Base-by-base conservation (phyloP, 2,888 invertebrate genomes). In the Choreutis nemorana region DNA sequence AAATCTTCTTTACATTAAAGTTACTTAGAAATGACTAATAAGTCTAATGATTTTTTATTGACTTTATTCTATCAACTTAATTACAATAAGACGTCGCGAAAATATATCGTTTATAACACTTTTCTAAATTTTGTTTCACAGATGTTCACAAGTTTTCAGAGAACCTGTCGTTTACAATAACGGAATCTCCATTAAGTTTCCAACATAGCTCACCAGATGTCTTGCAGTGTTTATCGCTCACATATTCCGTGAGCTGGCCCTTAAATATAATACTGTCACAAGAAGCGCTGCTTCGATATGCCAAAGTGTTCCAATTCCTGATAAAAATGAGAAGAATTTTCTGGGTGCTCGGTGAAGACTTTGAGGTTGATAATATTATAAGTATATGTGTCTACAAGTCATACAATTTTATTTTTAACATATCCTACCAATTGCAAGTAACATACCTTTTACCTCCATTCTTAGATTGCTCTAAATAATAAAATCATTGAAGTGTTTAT, bases 201-300 rank as follows among this genome's bases (percentile, higher is more conserved):
- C 83, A 86, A 50, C 79, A 86, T 40, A 77, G 81, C 16, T 83
- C 86, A 2, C 86, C 90, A 0, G 83, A 87, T 41, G 86, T 85
- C 1, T 53, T 91, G 5, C 83, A 85, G 22, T 85, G 86, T 40
- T 61, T 92, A 1, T 85, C 84, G 0, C 64, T 92, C 3, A 84
- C 85, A 2, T 91, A 90, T 55, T 75, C 84, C 7, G 83, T 90
- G 6, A 62, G 79, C 2, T 92, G 91, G 91, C 92, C 92, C 0
- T 55, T 91, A 1, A 91, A 89, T 60, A 85, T 91, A 22, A 81
- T 92, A 29, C 58, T 92, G 29, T 90, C 89, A 4, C 83, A 83
- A 0, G 87, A 88, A 40, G 83, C 88, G 0, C 60, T 91, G 36
- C 61, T 80, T 8, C 83, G 89, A 41, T 91, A 91, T 47, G 83